These are phyloP conservation scores for Larimichthys polyactis DNA, from an alignment of 2,113 vertebrate genomes.

Conservation along the genomic window DNA sequence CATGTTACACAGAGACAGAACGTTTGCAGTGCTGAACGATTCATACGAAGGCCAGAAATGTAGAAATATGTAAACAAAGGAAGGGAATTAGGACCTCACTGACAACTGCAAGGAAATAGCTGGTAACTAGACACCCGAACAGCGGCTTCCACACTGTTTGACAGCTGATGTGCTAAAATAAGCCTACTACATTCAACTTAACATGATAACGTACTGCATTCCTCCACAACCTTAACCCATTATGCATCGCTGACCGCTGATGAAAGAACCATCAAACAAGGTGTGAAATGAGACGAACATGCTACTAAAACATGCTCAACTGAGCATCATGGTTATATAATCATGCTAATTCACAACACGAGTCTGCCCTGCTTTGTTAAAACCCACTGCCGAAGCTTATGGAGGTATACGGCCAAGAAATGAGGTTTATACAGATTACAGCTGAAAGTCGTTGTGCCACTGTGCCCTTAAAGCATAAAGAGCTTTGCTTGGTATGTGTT, in stretches of 20 bases:
- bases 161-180: background rate
- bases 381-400: conserved; percentile 31
- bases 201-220: background rate
- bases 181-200: background rate
- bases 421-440: conserved; percentile 53
- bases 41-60: conserved; percentile 14
- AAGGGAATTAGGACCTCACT: background rate
- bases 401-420: conserved; percentile 47
- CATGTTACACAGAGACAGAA: background rate
- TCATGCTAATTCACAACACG: conserved; percentile 50
- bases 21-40: background rate
- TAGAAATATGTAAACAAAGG: conserved; percentile 6
- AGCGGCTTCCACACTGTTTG: conserved; percentile 13
- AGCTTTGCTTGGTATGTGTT: conserved; percentile 47
- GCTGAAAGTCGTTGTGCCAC: conserved; percentile 46
- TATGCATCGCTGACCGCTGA: conserved; percentile 13
- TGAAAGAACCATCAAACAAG: conserved; percentile 19
- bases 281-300: conserved; percentile 44
- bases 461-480: conserved; percentile 32
- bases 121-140: conserved; percentile 10
- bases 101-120: conserved; percentile 11
- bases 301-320: conserved; percentile 38
- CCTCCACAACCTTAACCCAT: conserved; percentile 25
- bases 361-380: conserved; percentile 24
- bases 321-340: conserved; percentile 57